Percentiles rank a stretch among this genome's conserved stretches.
These are phyloP conservation scores for Tetramorium simillimum DNA, from an alignment of 1,140 invertebrate species.

Conservation along the genomic window DNA sequence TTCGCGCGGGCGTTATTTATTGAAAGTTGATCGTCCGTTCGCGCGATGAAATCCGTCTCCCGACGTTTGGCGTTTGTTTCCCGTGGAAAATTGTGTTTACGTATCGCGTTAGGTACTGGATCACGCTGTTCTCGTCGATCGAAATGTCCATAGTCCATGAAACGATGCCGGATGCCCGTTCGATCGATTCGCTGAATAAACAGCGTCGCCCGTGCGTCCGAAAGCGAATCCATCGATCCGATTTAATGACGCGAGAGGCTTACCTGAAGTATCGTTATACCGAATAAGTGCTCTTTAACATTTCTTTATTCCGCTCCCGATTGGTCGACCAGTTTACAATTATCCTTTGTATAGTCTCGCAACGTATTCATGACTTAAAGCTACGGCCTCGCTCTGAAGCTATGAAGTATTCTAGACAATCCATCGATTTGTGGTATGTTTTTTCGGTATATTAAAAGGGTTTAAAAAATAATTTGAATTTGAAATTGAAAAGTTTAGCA, in stretches of 20 bases:
- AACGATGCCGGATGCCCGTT: neutral
- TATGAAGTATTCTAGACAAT: neutral
- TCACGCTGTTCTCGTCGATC: constrained; percentile 41
- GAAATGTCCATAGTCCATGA: constrained; percentile 39
- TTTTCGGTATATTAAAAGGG: neutral
- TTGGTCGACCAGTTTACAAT: neutral
- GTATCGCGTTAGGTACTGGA: constrained; percentile 33
- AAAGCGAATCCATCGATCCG: constrained; percentile 50
- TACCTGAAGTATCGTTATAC: constrained; percentile 9
- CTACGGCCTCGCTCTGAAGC: neutral
- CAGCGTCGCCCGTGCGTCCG: neutral
- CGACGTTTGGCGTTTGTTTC: constrained; percentile 17
- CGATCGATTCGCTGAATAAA: constrained; percentile 52
- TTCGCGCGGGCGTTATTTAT: constrained; percentile 7
- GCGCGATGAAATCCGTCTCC: neutral
- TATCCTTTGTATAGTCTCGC: neutral
- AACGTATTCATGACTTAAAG: neutral
- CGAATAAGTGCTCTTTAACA: constrained; percentile 52
- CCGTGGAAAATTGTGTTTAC: constrained; percentile 52
- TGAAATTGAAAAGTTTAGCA: neutral
- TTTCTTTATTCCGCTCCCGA: constrained; percentile 46
- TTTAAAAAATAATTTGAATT: neutral
- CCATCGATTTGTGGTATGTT: neutral
- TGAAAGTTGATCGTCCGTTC: constrained; percentile 22
- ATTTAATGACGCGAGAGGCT: constrained; percentile 53